Conservation (phyloP, 2,113 vertebrate species). For the Eidolon helvum region DNA sequence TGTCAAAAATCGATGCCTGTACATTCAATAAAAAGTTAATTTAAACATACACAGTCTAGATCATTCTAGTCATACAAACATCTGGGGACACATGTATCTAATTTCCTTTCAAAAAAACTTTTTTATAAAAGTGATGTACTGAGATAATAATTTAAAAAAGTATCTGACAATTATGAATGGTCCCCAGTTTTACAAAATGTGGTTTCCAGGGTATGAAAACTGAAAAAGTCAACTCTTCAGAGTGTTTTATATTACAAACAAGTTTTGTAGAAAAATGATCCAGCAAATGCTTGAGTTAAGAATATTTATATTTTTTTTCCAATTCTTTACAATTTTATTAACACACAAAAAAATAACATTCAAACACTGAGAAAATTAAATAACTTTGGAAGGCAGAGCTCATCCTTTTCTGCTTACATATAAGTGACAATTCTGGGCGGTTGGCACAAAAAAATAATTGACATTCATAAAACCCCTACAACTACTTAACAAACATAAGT, state of each 20-base stretch:
- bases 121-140: slow-evolving; percentile 66
- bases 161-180: slow-evolving; percentile 74
- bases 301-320: slow-evolving; percentile 89
- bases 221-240: slow-evolving; percentile 70
- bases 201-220: slow-evolving; percentile 73
- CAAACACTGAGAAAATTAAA: slow-evolving; percentile 88
- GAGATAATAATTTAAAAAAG: slow-evolving; percentile 64
- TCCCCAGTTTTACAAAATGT: slow-evolving; percentile 77
- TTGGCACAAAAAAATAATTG: slow-evolving; percentile 92
- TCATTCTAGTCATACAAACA: slow-evolving; percentile 66
- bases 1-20: slow-evolving; percentile 69
- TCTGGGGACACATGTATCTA: slow-evolving; percentile 37
- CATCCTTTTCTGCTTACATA: slow-evolving; percentile 88
- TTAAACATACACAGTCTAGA: slow-evolving; percentile 67
- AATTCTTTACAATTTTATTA: slow-evolving; percentile 85
- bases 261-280: slow-evolving; percentile 78
- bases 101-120: slow-evolving; percentile 45
- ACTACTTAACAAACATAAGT: slow-evolving; percentile 88
- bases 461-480: slow-evolving; percentile 89
- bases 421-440: slow-evolving; percentile 88
- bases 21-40: slow-evolving; percentile 45
- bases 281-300: slow-evolving; percentile 84
- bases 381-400: slow-evolving; percentile 89
- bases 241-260: slow-evolving; percentile 63
- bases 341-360: slow-evolving; percentile 89